A percentile compares a stretch with the other conserved stretches of the same genome.
phyloP scores from a whole-genome alignment of 2,113 vertebrate species.

The Xenus cinereus region DNA sequence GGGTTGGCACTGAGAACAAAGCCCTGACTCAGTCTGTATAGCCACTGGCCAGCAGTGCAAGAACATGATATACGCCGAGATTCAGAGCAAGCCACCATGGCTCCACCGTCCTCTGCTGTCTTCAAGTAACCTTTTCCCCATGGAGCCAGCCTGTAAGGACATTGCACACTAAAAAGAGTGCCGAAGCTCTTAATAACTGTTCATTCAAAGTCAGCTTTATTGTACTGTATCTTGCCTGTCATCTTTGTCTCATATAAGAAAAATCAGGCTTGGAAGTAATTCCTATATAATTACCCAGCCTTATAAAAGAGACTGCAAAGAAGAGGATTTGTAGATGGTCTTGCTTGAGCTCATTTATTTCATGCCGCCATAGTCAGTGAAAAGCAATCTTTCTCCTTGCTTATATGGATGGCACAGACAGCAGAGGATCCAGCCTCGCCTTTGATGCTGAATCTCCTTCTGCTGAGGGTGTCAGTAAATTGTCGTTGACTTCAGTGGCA shows the following conservation, averaged over 20 bases:
- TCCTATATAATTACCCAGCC: background rate
- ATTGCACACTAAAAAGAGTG: background rate
- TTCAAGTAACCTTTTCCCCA: background rate
- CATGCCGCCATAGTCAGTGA: background rate
- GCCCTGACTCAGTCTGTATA: background rate
- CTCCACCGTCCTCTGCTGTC: background rate
- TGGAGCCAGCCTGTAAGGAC: background rate
- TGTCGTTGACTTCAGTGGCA: background rate
- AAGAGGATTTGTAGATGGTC: background rate
- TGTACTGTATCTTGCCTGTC: background rate
- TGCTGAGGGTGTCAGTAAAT: background rate
- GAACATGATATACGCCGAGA: background rate
- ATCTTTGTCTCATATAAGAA: background rate
- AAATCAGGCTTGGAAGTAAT: background rate
- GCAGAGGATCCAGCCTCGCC: background rate
- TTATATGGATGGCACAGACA: background rate
- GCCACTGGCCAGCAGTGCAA: background rate
- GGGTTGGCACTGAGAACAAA: conserved; percentile 20
- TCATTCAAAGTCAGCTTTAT: background rate
- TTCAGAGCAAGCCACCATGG: background rate
- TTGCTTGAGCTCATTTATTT: background rate
- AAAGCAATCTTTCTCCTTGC: background rate
- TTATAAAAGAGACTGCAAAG: background rate
- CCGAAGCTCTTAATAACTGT: background rate
- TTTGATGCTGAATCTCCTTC: background rate